A percentile compares a stretch with the other conserved stretches of the same genome.
phyloP scores from a whole-genome alignment of 1,140 invertebrate species.

The Drosophila suzukii region DNA sequence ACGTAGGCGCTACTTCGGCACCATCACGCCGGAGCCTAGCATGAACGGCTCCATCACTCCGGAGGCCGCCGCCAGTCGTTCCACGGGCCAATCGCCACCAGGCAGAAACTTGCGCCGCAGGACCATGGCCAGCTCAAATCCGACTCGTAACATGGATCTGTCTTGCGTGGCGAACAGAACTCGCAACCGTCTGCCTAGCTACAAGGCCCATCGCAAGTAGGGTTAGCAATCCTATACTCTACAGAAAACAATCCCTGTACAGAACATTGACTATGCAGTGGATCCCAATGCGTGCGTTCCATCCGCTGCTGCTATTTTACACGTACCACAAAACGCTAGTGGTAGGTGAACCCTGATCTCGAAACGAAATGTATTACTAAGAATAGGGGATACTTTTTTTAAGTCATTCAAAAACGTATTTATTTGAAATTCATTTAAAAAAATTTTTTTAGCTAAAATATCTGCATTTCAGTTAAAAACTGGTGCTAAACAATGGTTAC shows the following conservation, averaged over 20 bases:
- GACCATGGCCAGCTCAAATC: not conserved
- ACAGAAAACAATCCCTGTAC: not conserved
- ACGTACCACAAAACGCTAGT: too few species aligned
- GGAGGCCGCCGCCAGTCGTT: not conserved
- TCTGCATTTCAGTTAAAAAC: too few species aligned
- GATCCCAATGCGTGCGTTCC: constrained; percentile 17
- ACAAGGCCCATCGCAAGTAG: constrained; percentile 1
- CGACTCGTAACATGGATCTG: too few species aligned
- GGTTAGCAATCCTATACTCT: not conserved
- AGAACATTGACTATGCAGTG: not conserved
- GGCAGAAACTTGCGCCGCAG: not conserved
- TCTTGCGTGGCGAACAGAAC: too few species aligned
- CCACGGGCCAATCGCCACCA: not conserved
- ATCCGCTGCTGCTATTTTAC: not conserved
- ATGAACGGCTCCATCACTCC: not conserved
- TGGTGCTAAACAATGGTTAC: too few species aligned
- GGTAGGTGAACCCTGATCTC: too few species aligned
- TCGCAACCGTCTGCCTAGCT: not conserved
- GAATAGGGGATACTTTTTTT: too few species aligned
- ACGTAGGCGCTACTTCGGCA: not conserved
- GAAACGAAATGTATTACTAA: too few species aligned
- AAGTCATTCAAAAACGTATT: too few species aligned
- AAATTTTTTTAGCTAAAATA: too few species aligned
- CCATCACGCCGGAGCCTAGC: too few species aligned
- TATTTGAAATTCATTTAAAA: too few species aligned